Evolutionary conservation across 2,797 vertebrate species (phyloP).

Genomic region (Streptopelia turtur): DNA sequence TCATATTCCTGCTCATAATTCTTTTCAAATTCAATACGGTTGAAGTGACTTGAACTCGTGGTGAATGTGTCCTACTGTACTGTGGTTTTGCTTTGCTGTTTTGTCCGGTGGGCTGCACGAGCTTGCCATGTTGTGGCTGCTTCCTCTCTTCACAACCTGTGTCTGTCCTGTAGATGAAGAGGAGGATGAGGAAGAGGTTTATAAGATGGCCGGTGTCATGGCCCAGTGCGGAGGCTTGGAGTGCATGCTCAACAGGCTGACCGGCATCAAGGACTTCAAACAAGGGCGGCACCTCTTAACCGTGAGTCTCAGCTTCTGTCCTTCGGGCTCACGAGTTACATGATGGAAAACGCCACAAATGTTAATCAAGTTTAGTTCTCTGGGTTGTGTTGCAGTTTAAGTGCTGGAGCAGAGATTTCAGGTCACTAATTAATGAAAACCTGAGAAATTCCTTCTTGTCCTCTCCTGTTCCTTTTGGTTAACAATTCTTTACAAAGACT

Average conservation of each 20-base stretch:
- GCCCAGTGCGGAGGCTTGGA: constrained; percentile 96
- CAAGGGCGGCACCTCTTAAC: constrained; percentile 96
- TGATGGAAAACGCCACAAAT: background rate
- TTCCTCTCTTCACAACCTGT: background rate
- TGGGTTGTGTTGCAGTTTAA: background rate
- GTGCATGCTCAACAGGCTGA: constrained; percentile 96
- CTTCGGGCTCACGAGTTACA: rapidly evolving
- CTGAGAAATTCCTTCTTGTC: background rate
- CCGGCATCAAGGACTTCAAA: constrained; percentile 98
- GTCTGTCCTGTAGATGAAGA: constrained; percentile 88
- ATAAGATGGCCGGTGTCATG: constrained; percentile 99
- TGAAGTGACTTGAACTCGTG: background rate
- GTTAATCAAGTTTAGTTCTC: too few relatives aligned
- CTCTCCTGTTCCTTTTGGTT: background rate
- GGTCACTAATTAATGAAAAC: background rate
- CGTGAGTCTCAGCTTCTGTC: constrained; percentile 77
- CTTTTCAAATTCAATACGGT: background rate
- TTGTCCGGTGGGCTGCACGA: background rate
- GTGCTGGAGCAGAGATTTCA: background rate
- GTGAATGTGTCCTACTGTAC: background rate
- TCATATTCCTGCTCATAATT: background rate
- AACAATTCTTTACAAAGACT: background rate
- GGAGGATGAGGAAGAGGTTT: constrained; percentile 98
- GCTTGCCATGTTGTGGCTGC: background rate
- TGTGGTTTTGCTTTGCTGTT: background rate